phyloP scores from a whole-genome alignment of 2,888 invertebrate species.

The Drosophila anomalata region DNA sequence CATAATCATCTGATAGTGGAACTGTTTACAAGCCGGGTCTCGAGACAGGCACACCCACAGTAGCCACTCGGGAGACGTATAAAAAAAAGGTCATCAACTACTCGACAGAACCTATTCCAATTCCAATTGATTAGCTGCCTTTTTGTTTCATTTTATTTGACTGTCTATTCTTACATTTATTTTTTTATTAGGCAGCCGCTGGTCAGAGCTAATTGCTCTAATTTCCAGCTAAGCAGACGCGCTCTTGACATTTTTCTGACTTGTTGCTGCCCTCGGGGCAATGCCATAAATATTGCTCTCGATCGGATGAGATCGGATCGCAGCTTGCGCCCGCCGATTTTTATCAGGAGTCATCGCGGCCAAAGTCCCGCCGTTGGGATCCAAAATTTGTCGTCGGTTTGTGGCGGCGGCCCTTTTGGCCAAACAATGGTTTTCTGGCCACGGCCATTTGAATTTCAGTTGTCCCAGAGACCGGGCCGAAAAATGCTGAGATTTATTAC shows the following conservation, averaged over 20 bases:
- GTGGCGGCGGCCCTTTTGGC: conserved; percentile 61
- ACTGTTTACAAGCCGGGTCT: conserved; percentile 73
- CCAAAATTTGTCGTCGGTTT: conserved; percentile 69
- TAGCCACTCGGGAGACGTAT: conserved; percentile 43
- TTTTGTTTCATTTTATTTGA: conserved; percentile 57
- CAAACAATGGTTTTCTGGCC: conserved; percentile 57
- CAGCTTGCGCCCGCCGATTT: conserved; percentile 69
- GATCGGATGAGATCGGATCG: conserved; percentile 50
- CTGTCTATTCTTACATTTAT: conserved; percentile 13
- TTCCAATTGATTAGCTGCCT: conserved; percentile 31
- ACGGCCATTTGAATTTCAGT: conserved; percentile 67
- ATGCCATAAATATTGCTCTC: conserved; percentile 65
- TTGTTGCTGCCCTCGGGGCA: conserved; percentile 33
- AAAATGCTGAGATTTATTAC: conserved; percentile 67
- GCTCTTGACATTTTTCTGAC: conserved; percentile 24
- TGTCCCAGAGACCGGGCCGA: conserved; percentile 43
- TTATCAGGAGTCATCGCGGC: conserved; percentile 55
- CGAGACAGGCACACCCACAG: conserved; percentile 67
- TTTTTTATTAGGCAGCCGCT: conserved; percentile 49
- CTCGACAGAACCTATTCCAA: conserved; percentile 20
- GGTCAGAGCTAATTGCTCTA: conserved; percentile 72
- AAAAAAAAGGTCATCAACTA: conserved; percentile 52
- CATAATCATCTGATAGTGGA: conserved; percentile 75
- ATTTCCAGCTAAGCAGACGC: conserved; percentile 66
- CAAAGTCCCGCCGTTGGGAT: conserved; percentile 19